Conservation (phyloP, 2,888 invertebrate species). For the Phanerotoma sp. region DNA sequence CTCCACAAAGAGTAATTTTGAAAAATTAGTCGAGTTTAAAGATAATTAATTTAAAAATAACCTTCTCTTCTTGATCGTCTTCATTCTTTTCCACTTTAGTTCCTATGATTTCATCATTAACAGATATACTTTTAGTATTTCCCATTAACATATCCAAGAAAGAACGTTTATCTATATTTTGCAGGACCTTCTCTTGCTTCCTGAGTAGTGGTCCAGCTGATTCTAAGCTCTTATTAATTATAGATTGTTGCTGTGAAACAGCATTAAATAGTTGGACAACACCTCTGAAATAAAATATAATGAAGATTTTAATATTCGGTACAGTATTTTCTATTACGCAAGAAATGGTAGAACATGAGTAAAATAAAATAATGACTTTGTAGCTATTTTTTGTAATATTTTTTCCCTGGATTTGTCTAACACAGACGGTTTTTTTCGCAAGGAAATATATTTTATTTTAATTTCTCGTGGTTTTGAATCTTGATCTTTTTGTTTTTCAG, state of each 20-base stretch:
- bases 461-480: slow-evolving; percentile 53
- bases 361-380: slow-evolving; percentile 58
- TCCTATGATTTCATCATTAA: slow-evolving; percentile 60
- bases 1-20: neutral
- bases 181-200: slow-evolving; percentile 74
- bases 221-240: slow-evolving; percentile 69
- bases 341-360: slow-evolving; percentile 12
- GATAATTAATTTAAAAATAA: slow-evolving; percentile 14
- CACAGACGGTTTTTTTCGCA: slow-evolving; percentile 75
- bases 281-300: slow-evolving; percentile 63
- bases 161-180: slow-evolving; percentile 73
- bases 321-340: slow-evolving; percentile 1
- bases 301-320: slow-evolving; percentile 5
- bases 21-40: neutral
- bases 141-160: slow-evolving; percentile 82
- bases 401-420: slow-evolving; percentile 77
- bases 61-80: slow-evolving; percentile 55
- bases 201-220: slow-evolving; percentile 75
- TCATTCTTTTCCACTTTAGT: slow-evolving; percentile 53
- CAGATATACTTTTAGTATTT: slow-evolving; percentile 50
- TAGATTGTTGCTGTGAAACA: slow-evolving; percentile 81
- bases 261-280: slow-evolving; percentile 93
- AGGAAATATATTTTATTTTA: slow-evolving; percentile 64
- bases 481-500: slow-evolving; percentile 66
- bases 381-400: slow-evolving; percentile 78